phyloP scores from a whole-genome alignment of 37 sponge, comb jelly and placozoan genomes.

The Mnemiopsis leidyi region DNA sequence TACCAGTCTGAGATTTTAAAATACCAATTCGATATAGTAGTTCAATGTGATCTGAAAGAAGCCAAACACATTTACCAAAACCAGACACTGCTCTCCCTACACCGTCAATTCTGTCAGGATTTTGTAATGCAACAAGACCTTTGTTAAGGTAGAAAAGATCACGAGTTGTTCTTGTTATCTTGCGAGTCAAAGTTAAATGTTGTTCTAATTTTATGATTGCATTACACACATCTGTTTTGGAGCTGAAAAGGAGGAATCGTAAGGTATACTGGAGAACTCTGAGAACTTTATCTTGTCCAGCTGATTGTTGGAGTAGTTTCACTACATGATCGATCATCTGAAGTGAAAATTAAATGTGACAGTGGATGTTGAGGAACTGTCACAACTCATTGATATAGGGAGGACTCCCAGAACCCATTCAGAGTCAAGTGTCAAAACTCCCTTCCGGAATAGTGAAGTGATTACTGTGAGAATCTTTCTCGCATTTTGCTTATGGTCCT shows the following conservation, averaged over 20 bases:
- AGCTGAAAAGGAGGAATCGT: neutral
- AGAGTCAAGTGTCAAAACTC: no score
- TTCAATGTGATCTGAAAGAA: slow-evolving; percentile 25
- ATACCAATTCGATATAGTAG: neutral
- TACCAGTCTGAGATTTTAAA: neutral
- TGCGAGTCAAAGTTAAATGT: neutral
- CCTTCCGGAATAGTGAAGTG: no score
- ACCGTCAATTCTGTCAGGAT: neutral
- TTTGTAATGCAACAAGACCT: neutral
- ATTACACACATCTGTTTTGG: neutral
- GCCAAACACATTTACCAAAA: slow-evolving; percentile 18
- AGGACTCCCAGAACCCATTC: no score
- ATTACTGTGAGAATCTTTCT: no score
- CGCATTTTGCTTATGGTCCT: no score
- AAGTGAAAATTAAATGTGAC: no score
- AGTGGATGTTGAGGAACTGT: no score
- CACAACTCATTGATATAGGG: no score
- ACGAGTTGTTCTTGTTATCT: slow-evolving; percentile 19
- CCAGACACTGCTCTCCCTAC: neutral
- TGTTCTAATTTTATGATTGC: neutral
- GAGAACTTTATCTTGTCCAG: neutral
- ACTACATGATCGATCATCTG: neutral
- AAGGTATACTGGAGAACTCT: neutral
- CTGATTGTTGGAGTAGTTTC: neutral
- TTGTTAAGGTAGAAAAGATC: neutral